Conservation (phyloP, 2,888 invertebrate species). For the Corbicula japonica region DNA sequence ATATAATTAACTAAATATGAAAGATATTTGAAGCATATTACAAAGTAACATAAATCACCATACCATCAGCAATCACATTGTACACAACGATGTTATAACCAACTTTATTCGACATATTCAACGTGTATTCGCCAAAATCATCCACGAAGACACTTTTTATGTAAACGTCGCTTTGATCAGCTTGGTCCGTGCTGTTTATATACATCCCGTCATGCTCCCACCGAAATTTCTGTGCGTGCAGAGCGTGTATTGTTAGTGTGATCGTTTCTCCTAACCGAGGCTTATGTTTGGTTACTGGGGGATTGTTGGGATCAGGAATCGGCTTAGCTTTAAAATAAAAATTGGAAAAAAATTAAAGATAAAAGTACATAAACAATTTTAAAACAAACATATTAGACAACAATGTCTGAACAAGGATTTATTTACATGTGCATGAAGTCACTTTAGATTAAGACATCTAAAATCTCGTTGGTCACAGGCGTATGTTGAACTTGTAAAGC, state of each 20-base stretch:
- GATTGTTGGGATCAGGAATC: constrained; percentile 18
- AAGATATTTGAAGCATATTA: too few species aligned
- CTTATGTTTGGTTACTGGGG: background rate
- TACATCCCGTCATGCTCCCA: constrained; percentile 13
- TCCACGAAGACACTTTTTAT: background rate
- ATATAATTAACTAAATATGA: too few species aligned
- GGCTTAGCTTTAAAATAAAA: constrained; percentile 5
- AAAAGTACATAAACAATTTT: background rate
- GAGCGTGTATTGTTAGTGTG: constrained; percentile 4
- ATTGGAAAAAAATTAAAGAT: too few species aligned
- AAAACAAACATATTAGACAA: background rate
- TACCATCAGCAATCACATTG: constrained; percentile 6
- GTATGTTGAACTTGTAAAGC: too few species aligned
- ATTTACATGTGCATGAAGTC: too few species aligned
- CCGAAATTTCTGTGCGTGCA: constrained; percentile 1
- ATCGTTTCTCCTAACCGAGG: constrained; percentile 24
- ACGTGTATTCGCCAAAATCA: constrained; percentile 30
- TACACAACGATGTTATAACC: constrained; percentile 4
- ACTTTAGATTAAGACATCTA: too few species aligned
- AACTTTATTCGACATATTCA: constrained; percentile 8
- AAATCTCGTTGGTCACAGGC: too few species aligned
- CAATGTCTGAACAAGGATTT: too few species aligned
- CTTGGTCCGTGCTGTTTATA: background rate
- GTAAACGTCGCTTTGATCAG: background rate
- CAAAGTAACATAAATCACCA: background rate